Evolutionary conservation across 2,888 invertebrate species (phyloP).

Genomic region (Iphiclides podalirius): DNA sequence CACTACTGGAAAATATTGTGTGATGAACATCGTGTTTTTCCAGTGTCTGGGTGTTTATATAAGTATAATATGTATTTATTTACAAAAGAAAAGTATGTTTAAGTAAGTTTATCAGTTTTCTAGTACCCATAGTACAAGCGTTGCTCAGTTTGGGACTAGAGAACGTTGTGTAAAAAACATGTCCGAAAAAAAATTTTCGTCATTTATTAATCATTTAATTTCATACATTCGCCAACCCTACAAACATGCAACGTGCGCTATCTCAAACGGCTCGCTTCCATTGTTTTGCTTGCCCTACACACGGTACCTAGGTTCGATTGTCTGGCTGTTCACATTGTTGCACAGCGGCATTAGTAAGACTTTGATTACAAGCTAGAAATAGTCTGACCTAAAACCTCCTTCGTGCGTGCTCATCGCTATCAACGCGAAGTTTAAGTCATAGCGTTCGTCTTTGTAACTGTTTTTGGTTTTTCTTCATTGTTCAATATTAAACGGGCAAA

Average conservation of each 20-base stretch:
- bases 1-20: too few relatives aligned
- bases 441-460: neutral
- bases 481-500: neutral
- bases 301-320: conserved; percentile 24
- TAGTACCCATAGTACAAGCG: too few relatives aligned
- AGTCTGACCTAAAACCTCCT: conserved; percentile 23
- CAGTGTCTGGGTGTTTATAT: too few relatives aligned
- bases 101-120: too few relatives aligned
- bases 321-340: conserved; percentile 23
- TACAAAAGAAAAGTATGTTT: too few relatives aligned
- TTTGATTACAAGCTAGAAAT: conserved; percentile 23
- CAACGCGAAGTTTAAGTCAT: conserved; percentile 2
- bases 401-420: conserved; percentile 22
- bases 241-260: conserved; percentile 22
- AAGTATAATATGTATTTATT: too few relatives aligned
- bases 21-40: too few relatives aligned
- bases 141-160: too few relatives aligned
- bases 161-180: too few relatives aligned
- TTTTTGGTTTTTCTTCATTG: neutral
- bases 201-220: too few relatives aligned
- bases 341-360: conserved; percentile 22
- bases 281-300: conserved; percentile 25
- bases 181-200: too few relatives aligned
- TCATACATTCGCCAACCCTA: conserved; percentile 25
- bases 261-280: conserved; percentile 19